phyloP scores from a whole-genome alignment of 2,888 invertebrate genomes.

The Diabrotica balteata region DNA sequence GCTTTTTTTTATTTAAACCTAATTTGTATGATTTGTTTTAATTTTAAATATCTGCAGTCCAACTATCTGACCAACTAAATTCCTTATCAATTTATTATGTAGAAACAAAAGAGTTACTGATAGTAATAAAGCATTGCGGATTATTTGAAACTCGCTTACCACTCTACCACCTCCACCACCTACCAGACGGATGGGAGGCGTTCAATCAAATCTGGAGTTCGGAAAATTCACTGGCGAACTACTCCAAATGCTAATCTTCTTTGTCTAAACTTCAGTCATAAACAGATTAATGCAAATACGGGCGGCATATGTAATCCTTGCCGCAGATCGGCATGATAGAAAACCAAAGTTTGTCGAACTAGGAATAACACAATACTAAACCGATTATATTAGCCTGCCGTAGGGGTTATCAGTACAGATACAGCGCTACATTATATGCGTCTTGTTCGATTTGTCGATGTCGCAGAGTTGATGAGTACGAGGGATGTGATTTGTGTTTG shows the following conservation, averaged over 20 bases:
- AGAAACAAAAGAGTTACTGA: no score
- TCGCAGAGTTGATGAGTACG: no score
- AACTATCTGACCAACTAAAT: no score
- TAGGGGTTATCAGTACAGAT: slow-evolving; percentile 17
- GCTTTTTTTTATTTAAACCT: no score
- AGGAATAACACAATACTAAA: slow-evolving; percentile 32
- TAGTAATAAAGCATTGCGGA: no score
- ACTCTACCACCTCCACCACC: no score
- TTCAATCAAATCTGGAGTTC: slow-evolving; percentile 25
- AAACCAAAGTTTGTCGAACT: slow-evolving; percentile 32
- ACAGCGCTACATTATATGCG: not conserved
- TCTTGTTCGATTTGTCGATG: no score
- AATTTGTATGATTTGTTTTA: no score
- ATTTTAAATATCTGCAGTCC: no score
- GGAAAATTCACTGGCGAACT: slow-evolving; percentile 20
- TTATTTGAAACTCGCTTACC: no score
- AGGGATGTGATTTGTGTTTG: no score
- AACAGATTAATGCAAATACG: slow-evolving; percentile 31
- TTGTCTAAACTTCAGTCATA: slow-evolving; percentile 25
- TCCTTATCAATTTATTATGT: no score
- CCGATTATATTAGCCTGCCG: slow-evolving; percentile 32
- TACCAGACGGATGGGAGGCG: slow-evolving; percentile 3
- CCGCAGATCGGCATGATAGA: slow-evolving; percentile 34
- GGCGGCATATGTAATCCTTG: slow-evolving; percentile 27
- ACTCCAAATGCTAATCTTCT: slow-evolving; percentile 27